Evolutionary conservation across 2,888 invertebrate species (phyloP), one percentile per base, ranked within the genome.

Genomic region (Epinotia ramella): DNA sequence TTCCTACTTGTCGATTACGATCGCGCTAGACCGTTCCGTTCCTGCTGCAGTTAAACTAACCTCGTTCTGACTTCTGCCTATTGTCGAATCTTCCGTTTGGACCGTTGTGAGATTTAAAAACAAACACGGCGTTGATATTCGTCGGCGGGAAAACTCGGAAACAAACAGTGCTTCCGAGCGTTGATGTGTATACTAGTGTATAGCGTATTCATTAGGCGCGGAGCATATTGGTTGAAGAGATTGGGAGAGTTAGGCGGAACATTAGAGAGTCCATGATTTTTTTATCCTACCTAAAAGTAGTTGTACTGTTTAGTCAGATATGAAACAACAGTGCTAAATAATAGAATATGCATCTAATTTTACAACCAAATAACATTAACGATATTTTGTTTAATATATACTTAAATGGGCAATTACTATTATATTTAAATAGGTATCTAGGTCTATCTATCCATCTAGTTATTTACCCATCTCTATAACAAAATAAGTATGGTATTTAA

Each of bases 31-130:
- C 72, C 40, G 65, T 65, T 73, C 74, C 57, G 53, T 63, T 74
- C 63, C 64, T 64, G 20, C 69, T 74, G 59, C 9, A 70, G 74
- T 46, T 64, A 65, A 65, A 65, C 63, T 70, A 74, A 74, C 74
- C 64, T 59, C 46, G 64, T 74, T 74, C 64, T 49, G 24, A 67
- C 64, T 59, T 64, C 49, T 64, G 63, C 56, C 44, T 59, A 66
- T 59, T 46, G 64, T 57, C 64, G 24, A 72, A 63, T 71, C 44
- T 20, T 67, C 68, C 46, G 68, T 69, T 73, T 69, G 53, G 28
- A 66, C n/a, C 24, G 28, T 65, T 66, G 53, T n/a, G 33, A 33
- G 18, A 33, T 53, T 16, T 53, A 53, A 53, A n/a, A n/a, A 53
- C 53, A n/a, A 49, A 49, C 49, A 16, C 1, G 49, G 16, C 53